Evolutionary conservation across 2,797 vertebrate genomes (phyloP).

Genomic region (Coregonus sp.): DNA sequence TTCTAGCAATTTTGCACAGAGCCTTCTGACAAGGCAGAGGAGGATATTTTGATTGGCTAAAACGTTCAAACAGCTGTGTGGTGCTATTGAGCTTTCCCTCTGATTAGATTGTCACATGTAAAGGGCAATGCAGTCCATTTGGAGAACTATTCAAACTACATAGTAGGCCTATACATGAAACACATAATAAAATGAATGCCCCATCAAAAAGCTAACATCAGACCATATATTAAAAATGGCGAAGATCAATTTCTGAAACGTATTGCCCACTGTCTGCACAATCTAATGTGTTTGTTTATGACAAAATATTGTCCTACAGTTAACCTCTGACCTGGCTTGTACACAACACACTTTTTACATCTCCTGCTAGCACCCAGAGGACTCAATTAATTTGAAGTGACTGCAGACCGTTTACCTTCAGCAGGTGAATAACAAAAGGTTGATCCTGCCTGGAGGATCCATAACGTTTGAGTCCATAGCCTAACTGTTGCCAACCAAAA

Average conservation of each 20-base stretch:
- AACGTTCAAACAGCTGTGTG: neutral
- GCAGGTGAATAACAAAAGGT: constrained; percentile 16
- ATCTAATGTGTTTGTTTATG: neutral
- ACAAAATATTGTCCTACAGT: neutral
- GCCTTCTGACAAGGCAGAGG: neutral
- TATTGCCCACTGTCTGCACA: neutral
- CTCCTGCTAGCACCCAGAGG: too few species aligned
- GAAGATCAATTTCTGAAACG: neutral
- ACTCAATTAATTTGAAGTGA: neutral
- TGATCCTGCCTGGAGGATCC: constrained; percentile 31
- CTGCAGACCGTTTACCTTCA: neutral
- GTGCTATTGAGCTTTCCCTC: neutral
- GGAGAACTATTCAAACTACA: too few species aligned
- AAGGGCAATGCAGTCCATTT: too few species aligned
- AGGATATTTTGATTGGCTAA: neutral
- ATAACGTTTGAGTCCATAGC: constrained; percentile 42
- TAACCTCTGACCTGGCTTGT: too few species aligned
- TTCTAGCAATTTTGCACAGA: neutral
- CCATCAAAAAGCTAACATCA: neutral
- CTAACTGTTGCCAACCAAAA: constrained; percentile 21
- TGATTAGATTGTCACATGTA: too few species aligned
- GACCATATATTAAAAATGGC: neutral
- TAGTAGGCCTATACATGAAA: too few species aligned
- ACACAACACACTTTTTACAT: neutral
- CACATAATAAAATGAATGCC: neutral